Evolutionary conservation across 2,888 invertebrate species (phyloP).

Genomic region (Anagyrus pseudococci): DNA sequence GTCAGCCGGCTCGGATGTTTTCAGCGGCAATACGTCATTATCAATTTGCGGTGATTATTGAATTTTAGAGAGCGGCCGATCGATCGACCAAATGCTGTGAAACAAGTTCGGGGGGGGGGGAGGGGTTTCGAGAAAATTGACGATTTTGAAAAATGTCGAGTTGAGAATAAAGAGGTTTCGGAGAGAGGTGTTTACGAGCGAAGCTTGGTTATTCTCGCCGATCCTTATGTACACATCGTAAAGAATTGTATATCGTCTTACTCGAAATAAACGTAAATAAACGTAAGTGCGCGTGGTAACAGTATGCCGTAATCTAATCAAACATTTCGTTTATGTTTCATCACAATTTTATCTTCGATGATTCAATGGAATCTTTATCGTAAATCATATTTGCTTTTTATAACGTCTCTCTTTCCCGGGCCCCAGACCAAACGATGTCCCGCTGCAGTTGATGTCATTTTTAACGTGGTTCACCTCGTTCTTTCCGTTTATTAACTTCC

Average conservation of each 20-base stretch:
- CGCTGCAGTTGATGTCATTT: not conserved
- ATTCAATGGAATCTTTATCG: slow-evolving; percentile 17
- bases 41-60: slow-evolving; percentile 25
- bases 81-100: not conserved
- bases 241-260: not conserved
- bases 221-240: no score
- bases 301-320: slow-evolving; percentile 17
- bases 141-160: not conserved
- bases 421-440: no score
- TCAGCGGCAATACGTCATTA: slow-evolving; percentile 18
- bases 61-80: slow-evolving; percentile 11
- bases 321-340: slow-evolving; percentile 19
- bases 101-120: not conserved
- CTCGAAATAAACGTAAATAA: not conserved
- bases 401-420: not conserved
- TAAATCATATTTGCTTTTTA: slow-evolving; percentile 6
- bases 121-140: not conserved
- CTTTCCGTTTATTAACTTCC: no score
- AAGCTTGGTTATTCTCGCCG: no score
- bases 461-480: not conserved
- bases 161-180: no score
- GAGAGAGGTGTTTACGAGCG: no score
- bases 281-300: not conserved
- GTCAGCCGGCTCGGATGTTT: not conserved
- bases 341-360: slow-evolving; percentile 19